These are phyloP conservation scores for Delphinapterus leucas DNA, from an alignment of 2,113 vertebrate genomes.

Conservation along the genomic window DNA sequence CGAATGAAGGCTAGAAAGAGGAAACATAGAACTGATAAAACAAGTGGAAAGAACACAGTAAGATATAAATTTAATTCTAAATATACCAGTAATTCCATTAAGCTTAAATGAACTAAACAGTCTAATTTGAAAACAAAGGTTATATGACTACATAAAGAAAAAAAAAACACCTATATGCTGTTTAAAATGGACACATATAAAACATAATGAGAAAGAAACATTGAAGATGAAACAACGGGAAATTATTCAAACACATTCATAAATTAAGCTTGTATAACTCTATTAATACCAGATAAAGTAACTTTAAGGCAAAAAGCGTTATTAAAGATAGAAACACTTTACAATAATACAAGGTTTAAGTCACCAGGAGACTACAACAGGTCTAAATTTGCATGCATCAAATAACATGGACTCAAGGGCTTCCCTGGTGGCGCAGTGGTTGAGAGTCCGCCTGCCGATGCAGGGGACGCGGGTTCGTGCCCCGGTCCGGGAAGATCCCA, in stretches of 20 bases:
- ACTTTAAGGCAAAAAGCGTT: background rate
- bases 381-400: background rate
- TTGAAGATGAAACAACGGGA: background rate
- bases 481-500: too few species aligned
- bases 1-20: background rate
- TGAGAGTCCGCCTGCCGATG: too few species aligned
- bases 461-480: too few species aligned
- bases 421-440: too few species aligned
- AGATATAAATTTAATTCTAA: background rate
- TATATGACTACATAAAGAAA: background rate
- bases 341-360: background rate
- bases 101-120: background rate
- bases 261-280: background rate
- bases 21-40: background rate
- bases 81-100: background rate
- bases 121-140: background rate
- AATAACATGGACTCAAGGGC: background rate
- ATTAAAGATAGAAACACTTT: background rate
- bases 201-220: background rate
- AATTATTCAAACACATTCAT: background rate
- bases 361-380: background rate
- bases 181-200: background rate
- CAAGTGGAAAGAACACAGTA: background rate
- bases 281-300: background rate
- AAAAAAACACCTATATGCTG: background rate